Evolutionary conservation across 1,140 invertebrate species (phyloP).

Genomic region (Calycopis cecrops): DNA sequence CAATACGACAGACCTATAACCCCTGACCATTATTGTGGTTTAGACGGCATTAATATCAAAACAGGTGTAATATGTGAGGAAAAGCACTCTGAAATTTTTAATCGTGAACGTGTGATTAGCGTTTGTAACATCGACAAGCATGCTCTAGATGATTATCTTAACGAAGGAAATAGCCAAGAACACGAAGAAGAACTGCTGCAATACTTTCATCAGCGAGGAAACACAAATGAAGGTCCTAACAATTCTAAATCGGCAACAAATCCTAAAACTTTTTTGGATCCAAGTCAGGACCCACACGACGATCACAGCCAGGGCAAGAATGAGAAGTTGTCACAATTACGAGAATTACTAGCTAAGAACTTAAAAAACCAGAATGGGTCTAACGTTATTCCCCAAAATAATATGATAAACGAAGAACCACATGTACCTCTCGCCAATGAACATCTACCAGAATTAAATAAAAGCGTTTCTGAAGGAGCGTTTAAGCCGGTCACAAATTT

Average conservation of each 20-base stretch:
- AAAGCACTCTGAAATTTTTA: slow-evolving; percentile 69
- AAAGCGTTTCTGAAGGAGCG: slow-evolving; percentile 42
- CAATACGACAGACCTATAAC: slow-evolving; percentile 34
- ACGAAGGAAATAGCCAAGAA: slow-evolving; percentile 86
- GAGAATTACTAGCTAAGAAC: slow-evolving; percentile 83
- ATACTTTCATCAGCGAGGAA: slow-evolving; percentile 82
- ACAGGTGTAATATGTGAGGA: slow-evolving; percentile 68
- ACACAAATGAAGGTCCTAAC: slow-evolving; percentile 31
- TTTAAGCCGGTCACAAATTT: slow-evolving; percentile 46
- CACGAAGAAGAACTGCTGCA: slow-evolving; percentile 86
- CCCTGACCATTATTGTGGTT: slow-evolving; percentile 61
- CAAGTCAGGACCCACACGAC: slow-evolving; percentile 62
- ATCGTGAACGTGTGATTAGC: slow-evolving; percentile 79
- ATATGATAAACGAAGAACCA: slow-evolving; percentile 32
- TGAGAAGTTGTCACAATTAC: slow-evolving; percentile 82
- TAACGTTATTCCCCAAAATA: slow-evolving; percentile 31
- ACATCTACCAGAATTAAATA: slow-evolving; percentile 30
- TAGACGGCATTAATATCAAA: slow-evolving; percentile 64
- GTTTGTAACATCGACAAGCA: slow-evolving; percentile 85
- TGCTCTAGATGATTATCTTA: slow-evolving; percentile 85
- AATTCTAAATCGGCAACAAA: slow-evolving; percentile 25
- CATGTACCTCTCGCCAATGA: slow-evolving; percentile 30
- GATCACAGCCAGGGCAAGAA: slow-evolving; percentile 71
- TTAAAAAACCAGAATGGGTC: slow-evolving; percentile 72
- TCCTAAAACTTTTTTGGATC: slow-evolving; percentile 61